phyloP scores from a whole-genome alignment of 2,797 vertebrate genomes.

The Setipinna tenuifilis region DNA sequence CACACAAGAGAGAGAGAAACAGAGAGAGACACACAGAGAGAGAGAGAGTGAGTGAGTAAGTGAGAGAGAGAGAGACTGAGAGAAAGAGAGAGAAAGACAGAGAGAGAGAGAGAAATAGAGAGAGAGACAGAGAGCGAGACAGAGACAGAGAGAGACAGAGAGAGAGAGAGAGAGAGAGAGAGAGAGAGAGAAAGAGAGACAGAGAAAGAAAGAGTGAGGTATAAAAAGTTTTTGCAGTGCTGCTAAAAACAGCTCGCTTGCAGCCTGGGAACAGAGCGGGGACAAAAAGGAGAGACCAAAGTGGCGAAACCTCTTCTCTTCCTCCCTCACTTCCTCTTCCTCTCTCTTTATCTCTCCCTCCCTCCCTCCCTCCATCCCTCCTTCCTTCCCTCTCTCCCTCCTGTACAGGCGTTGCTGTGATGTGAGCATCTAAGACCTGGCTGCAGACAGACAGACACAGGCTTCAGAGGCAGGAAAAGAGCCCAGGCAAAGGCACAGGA shows the following conservation, averaged over 20 bases:
- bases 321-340: not conserved
- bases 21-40: no score
- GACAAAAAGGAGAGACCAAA: not conserved
- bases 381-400: not conserved
- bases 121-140: no score
- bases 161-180: no score
- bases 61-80: no score
- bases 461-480: constrained; percentile 31
- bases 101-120: no score
- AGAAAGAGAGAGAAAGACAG: no score
- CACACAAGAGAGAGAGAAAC: no score
- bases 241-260: not conserved
- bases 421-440: constrained; percentile 9
- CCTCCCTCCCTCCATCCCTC: not conserved
- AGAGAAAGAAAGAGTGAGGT: not conserved
- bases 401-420: no score
- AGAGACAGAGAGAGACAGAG: no score
- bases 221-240: not conserved
- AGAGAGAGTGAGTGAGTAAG: no score
- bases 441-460: constrained; percentile 44
- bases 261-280: not conserved
- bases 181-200: no score
- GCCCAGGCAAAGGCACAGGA: constrained; percentile 22
- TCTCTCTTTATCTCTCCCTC: not conserved
- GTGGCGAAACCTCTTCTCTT: no score